Evolutionary conservation across 2,113 vertebrate species (phyloP).

Genomic region (Hystrix brachyura): DNA sequence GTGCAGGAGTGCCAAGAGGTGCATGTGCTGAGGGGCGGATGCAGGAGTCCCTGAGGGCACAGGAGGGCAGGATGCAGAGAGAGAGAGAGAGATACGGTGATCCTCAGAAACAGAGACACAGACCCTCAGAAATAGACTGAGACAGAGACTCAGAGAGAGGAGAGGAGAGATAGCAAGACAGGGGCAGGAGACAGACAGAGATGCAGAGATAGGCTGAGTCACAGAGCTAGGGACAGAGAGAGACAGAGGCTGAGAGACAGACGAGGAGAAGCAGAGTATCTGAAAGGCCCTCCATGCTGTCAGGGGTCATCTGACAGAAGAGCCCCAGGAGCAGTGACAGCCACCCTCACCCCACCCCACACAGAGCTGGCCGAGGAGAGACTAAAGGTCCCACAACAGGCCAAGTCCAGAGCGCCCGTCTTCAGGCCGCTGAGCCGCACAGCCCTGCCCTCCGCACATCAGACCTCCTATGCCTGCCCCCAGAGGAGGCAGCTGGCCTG

Average conservation of each 20-base stretch:
- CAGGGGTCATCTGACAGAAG: background rate
- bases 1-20: too few species aligned
- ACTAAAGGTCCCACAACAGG: background rate
- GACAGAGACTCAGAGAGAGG: background rate
- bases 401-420: background rate
- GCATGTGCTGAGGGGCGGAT: too few species aligned
- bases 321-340: background rate
- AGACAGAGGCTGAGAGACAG: background rate
- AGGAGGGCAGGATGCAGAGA: background rate
- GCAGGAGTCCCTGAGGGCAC: too few species aligned
- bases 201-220: background rate
- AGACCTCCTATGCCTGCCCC: rapidly evolving
- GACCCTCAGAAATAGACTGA: background rate
- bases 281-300: background rate
- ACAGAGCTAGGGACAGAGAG: background rate
- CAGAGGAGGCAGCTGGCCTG: too few species aligned
- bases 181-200: background rate
- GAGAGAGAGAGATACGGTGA: too few species aligned
- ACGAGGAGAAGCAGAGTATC: background rate
- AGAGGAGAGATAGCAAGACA: background rate
- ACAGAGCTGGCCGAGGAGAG: background rate
- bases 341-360: too few species aligned
- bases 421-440: background rate
- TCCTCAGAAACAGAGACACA: background rate
- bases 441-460: background rate